Base-by-base conservation (phyloP, 1,140 invertebrate species). In the Panulirus ornatus region DNA sequence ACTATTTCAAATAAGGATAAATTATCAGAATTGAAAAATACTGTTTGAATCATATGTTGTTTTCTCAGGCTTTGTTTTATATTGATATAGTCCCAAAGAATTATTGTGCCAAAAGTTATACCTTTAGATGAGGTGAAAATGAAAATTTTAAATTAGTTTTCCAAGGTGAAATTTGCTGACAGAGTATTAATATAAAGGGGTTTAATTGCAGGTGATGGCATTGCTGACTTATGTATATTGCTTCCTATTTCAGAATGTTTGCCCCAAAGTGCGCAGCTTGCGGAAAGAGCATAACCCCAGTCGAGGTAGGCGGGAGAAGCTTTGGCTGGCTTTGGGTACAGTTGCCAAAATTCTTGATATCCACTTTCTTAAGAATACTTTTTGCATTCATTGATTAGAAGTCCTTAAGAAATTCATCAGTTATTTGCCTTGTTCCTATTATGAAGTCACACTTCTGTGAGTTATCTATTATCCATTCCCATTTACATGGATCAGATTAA, bases 181-280 rank as follows among this genome's bases (percentile, higher is more conserved):
- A 66, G 58, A 30, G 22, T 9, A 66, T 66, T 66, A 66, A 27
- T 66, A 27, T 66, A 11, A 66, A 66, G 58, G 58, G 58, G 27
- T n/a, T 66, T 66, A 30, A 66, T 66, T 81, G 86, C 66, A 38
- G 70, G 5, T 73, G 30, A 44, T 88, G 86, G 40, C 54, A 70
- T 40, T 66, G 51, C 76, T 76, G 27, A 87, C 73, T 87, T 87
- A 87, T 51, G 19, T 79, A 58, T 36, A 87, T 79, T 70, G 73
- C 75, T 71, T 88, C 78, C 42, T 83, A n/a, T 89, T 89, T 76
- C 88, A 89, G 98, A 93, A 98, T 99, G 96, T 99, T 98, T 95
- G 98, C 98, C 30, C 98, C 98, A 0, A 99, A 99, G 94, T 99
- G 98, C 95, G 98, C 98, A 58, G 97, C 98, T 88, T 99, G 98